Percentiles rank a stretch among this genome's conserved stretches.
Conservation (phyloP, 2,797 vertebrate genomes). For the Darevskia nairensis region DNA sequence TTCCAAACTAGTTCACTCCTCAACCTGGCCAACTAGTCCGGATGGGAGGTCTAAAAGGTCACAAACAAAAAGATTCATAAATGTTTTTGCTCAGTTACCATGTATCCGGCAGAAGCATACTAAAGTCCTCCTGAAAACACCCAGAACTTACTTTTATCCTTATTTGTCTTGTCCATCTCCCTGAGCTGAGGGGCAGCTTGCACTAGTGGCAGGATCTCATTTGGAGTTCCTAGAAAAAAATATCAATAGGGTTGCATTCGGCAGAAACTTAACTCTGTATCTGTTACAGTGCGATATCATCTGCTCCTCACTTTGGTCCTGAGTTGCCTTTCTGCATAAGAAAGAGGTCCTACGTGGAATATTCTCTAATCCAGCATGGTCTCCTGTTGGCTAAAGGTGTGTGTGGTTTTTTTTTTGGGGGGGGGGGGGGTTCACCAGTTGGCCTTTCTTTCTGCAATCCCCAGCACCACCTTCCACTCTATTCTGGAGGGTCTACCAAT, state of each 20-base stretch:
- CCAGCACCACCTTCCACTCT: too few relatives aligned
- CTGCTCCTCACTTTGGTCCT: background rate
- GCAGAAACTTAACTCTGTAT: background rate
- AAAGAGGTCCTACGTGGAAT: background rate
- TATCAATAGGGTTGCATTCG: background rate
- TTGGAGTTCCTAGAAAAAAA: constrained; percentile 83
- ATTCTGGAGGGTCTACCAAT: too few relatives aligned
- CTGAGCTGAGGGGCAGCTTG: constrained; percentile 79
- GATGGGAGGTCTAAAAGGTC: background rate
- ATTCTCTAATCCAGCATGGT: background rate
- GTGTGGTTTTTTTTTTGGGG: background rate
- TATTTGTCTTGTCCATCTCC: constrained; percentile 61
- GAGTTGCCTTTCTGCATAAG: background rate
- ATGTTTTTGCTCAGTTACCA: constrained; percentile 1
- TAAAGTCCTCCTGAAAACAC: background rate
- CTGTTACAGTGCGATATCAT: background rate
- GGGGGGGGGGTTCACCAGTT: too few relatives aligned
- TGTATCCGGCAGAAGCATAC: background rate
- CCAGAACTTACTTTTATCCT: constrained; percentile 76
- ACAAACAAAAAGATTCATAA: background rate
- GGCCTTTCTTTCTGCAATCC: background rate
- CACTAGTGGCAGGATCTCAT: constrained; percentile 88
- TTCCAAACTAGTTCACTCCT: background rate
- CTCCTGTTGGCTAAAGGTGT: background rate
- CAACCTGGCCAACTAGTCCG: background rate